Base-by-base conservation (phyloP, 2,888 invertebrate genomes). In the Ferdinandea cuprea region DNA sequence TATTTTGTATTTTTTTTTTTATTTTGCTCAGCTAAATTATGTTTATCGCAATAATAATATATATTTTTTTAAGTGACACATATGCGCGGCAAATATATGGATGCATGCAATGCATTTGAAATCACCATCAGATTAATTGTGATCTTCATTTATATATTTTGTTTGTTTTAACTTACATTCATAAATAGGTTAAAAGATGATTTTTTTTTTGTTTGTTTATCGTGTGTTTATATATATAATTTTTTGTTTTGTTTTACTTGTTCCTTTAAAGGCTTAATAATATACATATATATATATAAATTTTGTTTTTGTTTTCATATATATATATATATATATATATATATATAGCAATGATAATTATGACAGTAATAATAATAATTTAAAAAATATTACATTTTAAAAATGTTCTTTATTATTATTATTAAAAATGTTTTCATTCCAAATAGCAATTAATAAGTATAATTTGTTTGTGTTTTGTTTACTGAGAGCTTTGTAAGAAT, bases 171-270 rank as follows among this genome's bases (percentile, higher is more conserved):
- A 78, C 78, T 76, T 79, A 69, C 65, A 79, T 81, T 74, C 76
- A 85, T 81, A 66, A 77, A 81, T 81, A 85, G 71, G 74, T 77
- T 79, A 71, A 84, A 85, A 79, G 77, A 71, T 84, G 56, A 76
- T 79, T 74, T 79, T 48, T 63, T 46, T 65, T 63, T 59, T 25
- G 25, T 32, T 40, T 52, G 42, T 59, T 54, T 54, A 68, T 61
- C 56, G 52, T 61, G 73, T 77, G 32, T 58, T 25, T 42, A 28
- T 66, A 46, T 68, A 72, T 72, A 37, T 46, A 56, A 44, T 66
- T 63, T 71, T 58, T 46, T 72, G 21, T 52, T 19, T 68, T 32
- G 66, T 37, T 40, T 65, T 54, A 46, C 37, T 65, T 40, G 35
- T 61, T 83, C 30, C 52, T 66, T 79, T 69, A 69, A 58, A 69